Base-by-base conservation (phyloP, 2,888 invertebrate species). In the Phortica okadai region DNA sequence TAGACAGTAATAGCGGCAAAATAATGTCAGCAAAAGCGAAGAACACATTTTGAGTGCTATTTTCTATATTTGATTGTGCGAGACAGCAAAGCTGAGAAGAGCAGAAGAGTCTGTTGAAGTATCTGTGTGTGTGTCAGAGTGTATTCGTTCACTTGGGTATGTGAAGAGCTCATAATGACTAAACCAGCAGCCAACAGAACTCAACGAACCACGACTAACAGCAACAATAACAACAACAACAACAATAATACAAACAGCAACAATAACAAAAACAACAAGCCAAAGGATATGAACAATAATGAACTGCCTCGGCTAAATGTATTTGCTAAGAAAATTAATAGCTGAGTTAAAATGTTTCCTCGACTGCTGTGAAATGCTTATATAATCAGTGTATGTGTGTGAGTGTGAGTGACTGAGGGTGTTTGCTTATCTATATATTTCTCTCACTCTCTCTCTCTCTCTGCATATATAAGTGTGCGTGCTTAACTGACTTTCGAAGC, bases 121-220 rank as follows among this genome's bases (percentile, higher is more conserved):
- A 33, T 33, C 33, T 33, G 14, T 2, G 33, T 14, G 25, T 50
- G 56, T 10, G 73, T 64, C 69, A 69, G 66, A 62, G 54, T 64
- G 42, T 59, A 58, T 33, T 33, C 33, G 33, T 33, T 33, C 56
- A 56, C 41, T 74, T 45, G 33, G 77, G 54, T 59, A 21, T 54
- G 74, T 74, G 74, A 58, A 72, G 74, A 33, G 21, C 81, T 82
- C 88, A 85, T 85, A 87, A 85, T 85, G 85, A 86, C 88, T 85
- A 82, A 81, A 86, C 85, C 86, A 88, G 88, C 88, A 82, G 88
- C 85, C 85, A 88, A 85, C 86, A 84, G 85, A 85, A 87, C 88
- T 86, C 56, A 56, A 56, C 56, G 16, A 8, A 56, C 14, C 16
- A 6, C 14, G 16, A 14, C 14, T n/a, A 56, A 14, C 14, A 56